Base-by-base conservation (phyloP, 2,888 invertebrate genomes). In the Eupeodes latifasciatus region DNA sequence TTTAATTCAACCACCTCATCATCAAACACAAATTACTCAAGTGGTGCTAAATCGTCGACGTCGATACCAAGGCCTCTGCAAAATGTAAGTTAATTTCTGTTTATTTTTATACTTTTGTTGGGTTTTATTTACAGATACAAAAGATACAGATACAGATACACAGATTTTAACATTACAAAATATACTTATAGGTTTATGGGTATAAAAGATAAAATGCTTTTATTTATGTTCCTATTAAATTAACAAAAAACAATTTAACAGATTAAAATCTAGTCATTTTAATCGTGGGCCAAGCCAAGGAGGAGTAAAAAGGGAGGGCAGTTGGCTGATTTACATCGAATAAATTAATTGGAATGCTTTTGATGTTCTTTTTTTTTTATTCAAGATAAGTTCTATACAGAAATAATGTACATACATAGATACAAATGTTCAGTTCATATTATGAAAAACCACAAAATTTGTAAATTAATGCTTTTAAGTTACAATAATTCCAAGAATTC, bases 1-100 rank as follows among this genome's bases (percentile, higher is more conserved):
- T 90, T 90, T 89, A 90, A 88, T 89, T 86, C 90, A 59, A 89
- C 91, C 80, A 90, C 91, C 86, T 89, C 92, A 90, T 91, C 92
- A 76, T 90, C 91, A 85, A 90, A 90, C 83, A 87, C 90, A 77
- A 91, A 88, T 87, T 92, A 91, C 88, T 77, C 91, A 89, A 92
- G 87, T 91, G 91, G 91, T 89, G 91, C 90, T 79, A 93, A 93
- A 89, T 84, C 92, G n/a, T 91, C 92, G 86, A 87, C 92, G 86
- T 91, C 91, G 77, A 91, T 92, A 90, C 91, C 92, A 74, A 92
- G 93, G 89, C 91, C 93, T 86, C 91, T 94, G 76, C 93, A 93
- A 92, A 93, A 93, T 92, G 93, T 93, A 91, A 91, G 91, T 91
- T 19, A 19, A 19, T 19, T 19, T 19, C 19, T 19, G 19, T 85